phyloP scores from a whole-genome alignment of 2,113 vertebrate genomes.

The Seriola dumerili region DNA sequence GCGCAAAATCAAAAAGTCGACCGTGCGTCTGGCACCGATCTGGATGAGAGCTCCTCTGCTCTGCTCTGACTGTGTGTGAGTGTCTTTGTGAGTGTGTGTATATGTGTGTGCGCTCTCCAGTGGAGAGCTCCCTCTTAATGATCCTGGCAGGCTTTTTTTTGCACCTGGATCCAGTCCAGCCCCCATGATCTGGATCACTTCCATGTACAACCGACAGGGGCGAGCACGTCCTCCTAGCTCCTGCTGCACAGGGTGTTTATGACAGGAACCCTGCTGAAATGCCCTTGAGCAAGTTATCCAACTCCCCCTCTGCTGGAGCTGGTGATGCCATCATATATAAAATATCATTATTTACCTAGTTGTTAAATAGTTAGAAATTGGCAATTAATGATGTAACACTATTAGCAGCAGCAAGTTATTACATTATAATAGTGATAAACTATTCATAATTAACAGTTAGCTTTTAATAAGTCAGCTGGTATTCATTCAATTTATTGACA shows the following conservation, averaged over 20 bases:
- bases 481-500: not conserved
- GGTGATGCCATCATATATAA: not conserved
- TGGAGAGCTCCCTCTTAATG: constrained; percentile 76
- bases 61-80: constrained; percentile 3
- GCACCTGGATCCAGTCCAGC: constrained; percentile 75
- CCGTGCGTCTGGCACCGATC: constrained; percentile 67
- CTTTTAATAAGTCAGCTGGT: no score
- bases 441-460: not conserved
- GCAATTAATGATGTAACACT: not conserved
- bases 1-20: constrained; percentile 32
- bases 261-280: not conserved
- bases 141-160: constrained; percentile 65
- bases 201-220: constrained; percentile 75
- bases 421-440: not conserved
- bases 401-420: not conserved
- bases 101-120: constrained; percentile 43
- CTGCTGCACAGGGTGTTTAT: constrained; percentile 11
- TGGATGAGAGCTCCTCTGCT: constrained; percentile 58
- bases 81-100: constrained; percentile 12
- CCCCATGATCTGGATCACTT: constrained; percentile 70
- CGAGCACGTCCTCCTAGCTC: constrained; percentile 46
- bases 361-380: not conserved
- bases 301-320: not conserved
- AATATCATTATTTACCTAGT: not conserved
- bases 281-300: constrained; percentile 1